Evolutionary conservation across 1,140 invertebrate species (phyloP).

Genomic region (Oreohelix idahoensis): DNA sequence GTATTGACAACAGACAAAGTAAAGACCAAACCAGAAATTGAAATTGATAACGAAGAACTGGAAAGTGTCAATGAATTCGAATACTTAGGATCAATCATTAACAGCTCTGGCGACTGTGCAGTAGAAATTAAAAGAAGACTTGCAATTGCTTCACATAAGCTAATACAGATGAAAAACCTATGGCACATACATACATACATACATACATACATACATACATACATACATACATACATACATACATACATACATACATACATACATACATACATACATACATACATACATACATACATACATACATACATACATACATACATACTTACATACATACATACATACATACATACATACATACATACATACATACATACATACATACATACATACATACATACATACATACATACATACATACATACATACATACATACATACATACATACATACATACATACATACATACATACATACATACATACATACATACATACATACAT

Average conservation of each 20-base stretch:
- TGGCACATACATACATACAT: constrained; percentile 21
- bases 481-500: too few relatives aligned
- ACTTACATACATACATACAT: constrained; percentile 11
- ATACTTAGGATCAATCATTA: too few relatives aligned
- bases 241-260: constrained; percentile 5
- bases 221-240: constrained; percentile 22
- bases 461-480: too few relatives aligned
- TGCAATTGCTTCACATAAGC: too few relatives aligned
- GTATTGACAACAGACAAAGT: too few relatives aligned
- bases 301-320: neutral
- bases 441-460: too few relatives aligned
- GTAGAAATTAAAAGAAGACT: too few relatives aligned
- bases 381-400: neutral
- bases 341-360: constrained; percentile 13
- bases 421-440: neutral
- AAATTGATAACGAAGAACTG: too few relatives aligned
- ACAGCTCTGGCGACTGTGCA: too few relatives aligned
- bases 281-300: constrained; percentile 11
- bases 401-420: neutral
- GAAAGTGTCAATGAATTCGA: too few relatives aligned
- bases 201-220: constrained; percentile 23
- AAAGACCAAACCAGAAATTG: too few relatives aligned
- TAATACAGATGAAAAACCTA: too few relatives aligned
- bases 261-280: neutral
- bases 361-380: constrained; percentile 12